Percentiles rank a stretch among this genome's conserved stretches.
Evolutionary conservation across 2,888 invertebrate species (phyloP).

Genomic region (Stegophylla sp.): DNA sequence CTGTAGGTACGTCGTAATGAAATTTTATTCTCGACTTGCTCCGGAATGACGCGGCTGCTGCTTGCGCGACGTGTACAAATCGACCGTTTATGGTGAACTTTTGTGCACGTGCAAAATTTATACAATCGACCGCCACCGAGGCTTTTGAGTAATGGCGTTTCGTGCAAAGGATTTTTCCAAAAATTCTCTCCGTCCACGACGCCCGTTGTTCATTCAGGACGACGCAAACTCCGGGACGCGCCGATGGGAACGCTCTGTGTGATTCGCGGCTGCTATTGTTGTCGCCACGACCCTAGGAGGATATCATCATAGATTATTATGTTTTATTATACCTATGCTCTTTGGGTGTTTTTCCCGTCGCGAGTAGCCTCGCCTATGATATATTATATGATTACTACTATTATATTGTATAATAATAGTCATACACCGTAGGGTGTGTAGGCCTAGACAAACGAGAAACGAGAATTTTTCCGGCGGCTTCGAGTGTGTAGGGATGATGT

Average conservation of each 20-base stretch:
- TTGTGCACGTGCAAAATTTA: neutral
- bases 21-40: neutral
- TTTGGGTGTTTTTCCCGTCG: neutral
- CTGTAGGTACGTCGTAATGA: too few species aligned
- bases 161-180: neutral
- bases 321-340: neutral
- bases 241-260: too few species aligned
- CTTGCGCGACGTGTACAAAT: neutral
- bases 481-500: too few species aligned
- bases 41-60: neutral
- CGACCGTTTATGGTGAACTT: constrained; percentile 3
- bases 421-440: neutral
- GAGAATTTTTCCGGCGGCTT: too few species aligned
- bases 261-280: neutral
- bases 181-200: neutral
- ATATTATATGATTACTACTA: too few species aligned
- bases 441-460: constrained; percentile 5
- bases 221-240: neutral
- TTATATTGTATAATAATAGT: too few species aligned
- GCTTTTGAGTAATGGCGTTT: constrained; percentile 10
- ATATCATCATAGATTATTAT: neutral
- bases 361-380: neutral
- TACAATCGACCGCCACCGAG: neutral
- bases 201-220: neutral
- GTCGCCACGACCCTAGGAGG: neutral